These are phyloP conservation scores for Lophius piscatorius DNA, from an alignment of 2,113 vertebrate species.

Conservation along the genomic window DNA sequence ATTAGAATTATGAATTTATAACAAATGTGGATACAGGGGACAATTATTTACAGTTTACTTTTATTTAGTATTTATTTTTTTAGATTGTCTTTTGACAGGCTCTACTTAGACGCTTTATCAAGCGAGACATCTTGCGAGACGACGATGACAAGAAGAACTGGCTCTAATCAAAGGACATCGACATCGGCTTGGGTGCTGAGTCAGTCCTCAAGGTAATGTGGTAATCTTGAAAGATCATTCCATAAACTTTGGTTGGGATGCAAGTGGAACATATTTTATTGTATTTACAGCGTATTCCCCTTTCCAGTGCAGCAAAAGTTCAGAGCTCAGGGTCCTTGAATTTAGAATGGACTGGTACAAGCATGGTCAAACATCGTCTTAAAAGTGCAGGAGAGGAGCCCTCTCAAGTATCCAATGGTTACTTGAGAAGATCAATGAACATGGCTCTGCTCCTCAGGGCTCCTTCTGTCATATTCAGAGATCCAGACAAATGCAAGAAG, in stretches of 20 bases:
- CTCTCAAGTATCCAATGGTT: background rate
- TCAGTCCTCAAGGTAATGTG: slow-evolving; percentile 6
- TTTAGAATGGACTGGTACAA: background rate
- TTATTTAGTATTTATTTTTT: too few relatives aligned
- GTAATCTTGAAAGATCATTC: background rate
- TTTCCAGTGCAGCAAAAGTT: background rate
- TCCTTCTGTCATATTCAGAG: background rate
- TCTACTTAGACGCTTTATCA: background rate
- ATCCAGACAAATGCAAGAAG: background rate
- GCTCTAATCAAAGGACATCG: background rate
- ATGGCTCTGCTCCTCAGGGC: background rate
- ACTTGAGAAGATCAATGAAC: too few relatives aligned
- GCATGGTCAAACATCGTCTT: background rate
- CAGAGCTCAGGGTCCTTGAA: background rate
- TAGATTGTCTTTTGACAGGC: background rate
- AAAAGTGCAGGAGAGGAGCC: background rate
- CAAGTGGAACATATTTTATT: background rate
- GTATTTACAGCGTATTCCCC: background rate
- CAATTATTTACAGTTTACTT: background rate
- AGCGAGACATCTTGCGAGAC: background rate
- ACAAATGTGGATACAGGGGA: background rate
- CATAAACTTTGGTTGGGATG: background rate
- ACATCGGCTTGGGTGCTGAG: slow-evolving; percentile 6
- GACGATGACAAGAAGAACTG: background rate
- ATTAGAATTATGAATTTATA: background rate